These are phyloP conservation scores for Drosophila putrida DNA, from an alignment of 2,888 invertebrate species.

Conservation along the genomic window DNA sequence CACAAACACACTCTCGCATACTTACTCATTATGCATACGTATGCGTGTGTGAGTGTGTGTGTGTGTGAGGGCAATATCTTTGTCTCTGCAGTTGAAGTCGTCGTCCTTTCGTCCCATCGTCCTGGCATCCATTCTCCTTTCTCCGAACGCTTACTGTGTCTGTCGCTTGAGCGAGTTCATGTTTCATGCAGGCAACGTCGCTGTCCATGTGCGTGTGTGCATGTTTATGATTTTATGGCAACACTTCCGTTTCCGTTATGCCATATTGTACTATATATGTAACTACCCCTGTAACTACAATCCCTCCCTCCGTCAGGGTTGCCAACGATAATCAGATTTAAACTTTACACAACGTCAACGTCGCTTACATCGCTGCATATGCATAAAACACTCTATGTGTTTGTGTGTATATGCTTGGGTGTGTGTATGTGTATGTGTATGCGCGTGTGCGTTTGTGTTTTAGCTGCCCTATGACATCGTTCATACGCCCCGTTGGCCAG, in stretches of 20 bases:
- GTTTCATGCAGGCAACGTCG: constrained; percentile 69
- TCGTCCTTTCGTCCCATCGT: constrained; percentile 8
- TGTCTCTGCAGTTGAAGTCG: constrained; percentile 54
- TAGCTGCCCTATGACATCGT: constrained; percentile 76
- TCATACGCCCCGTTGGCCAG: constrained; percentile 78
- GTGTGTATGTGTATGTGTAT: constrained; percentile 17
- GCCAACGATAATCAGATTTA: constrained; percentile 79
- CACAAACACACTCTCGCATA: constrained; percentile 18
- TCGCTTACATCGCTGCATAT: constrained; percentile 65
- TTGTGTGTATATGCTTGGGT: constrained; percentile 20
- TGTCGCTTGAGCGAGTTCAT: constrained; percentile 67
- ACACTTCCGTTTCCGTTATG: constrained; percentile 79
- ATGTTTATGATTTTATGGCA: constrained; percentile 82
- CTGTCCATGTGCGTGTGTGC: constrained; percentile 70
- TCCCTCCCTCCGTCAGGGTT: constrained; percentile 18
- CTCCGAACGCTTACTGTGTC: constrained; percentile 21
- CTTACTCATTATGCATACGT: constrained; percentile 8
- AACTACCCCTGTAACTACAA: constrained; percentile 20
- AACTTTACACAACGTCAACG: constrained; percentile 81
- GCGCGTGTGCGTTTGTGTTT: constrained; percentile 23
- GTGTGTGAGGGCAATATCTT: constrained; percentile 46
- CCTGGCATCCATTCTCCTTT: constrained; percentile 17
- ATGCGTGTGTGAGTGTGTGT: constrained; percentile 10
- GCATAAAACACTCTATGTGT: constrained; percentile 25
- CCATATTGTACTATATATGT: constrained; percentile 60